These are phyloP conservation scores for Crocuta crocuta DNA, from an alignment of 2,113 vertebrate species.

Conservation along the genomic window DNA sequence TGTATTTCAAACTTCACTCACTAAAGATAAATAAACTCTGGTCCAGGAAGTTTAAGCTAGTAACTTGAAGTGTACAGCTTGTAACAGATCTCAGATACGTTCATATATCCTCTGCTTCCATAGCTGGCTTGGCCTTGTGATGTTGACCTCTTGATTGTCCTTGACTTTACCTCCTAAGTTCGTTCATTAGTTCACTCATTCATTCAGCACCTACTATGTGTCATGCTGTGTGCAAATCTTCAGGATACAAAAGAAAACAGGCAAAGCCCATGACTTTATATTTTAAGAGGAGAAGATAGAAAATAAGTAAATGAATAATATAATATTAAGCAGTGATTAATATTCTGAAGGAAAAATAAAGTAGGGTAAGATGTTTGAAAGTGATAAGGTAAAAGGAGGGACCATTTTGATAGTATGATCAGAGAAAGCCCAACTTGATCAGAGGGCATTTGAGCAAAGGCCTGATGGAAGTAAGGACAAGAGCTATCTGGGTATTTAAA, in stretches of 20 bases:
- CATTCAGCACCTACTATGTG: neutral
- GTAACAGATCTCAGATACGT: neutral
- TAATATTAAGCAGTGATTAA: neutral
- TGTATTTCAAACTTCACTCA: neutral
- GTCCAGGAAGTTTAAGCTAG: neutral
- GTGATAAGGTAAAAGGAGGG: neutral
- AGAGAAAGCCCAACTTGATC: neutral
- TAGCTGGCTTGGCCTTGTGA: neutral
- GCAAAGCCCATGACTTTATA: neutral
- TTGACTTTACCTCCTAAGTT: neutral
- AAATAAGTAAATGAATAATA: neutral
- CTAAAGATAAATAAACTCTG: neutral
- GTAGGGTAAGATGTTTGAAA: neutral
- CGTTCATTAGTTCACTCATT: neutral
- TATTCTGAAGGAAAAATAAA: conserved; percentile 37
- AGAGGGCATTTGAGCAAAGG: neutral
- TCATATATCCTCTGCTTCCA: neutral
- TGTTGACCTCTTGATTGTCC: neutral
- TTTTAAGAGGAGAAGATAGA: neutral
- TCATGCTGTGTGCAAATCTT: neutral
- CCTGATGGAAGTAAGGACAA: neutral
- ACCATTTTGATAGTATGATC: neutral
- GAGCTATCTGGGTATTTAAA: neutral
- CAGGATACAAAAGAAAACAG: neutral
- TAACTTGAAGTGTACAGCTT: neutral